Evolutionary conservation across 92 coral and sea anemone genomes (phyloP), one percentile per base, ranked within the genome.

Genomic region (Galaxea fascicularis): DNA sequence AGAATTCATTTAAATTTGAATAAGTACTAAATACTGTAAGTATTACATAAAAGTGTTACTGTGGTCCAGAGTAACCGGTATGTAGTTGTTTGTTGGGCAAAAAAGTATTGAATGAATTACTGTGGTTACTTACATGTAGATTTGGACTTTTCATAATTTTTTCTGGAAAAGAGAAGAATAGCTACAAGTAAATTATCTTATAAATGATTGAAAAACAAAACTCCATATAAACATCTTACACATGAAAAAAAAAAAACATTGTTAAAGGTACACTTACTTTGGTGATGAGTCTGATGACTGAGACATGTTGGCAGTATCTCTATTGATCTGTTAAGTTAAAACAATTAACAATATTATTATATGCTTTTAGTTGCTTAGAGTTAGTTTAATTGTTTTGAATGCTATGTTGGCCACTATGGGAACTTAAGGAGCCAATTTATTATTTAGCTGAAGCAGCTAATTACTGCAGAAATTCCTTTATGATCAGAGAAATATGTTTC

Each of bases 401-500:
- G 77, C 60, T 45, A 72, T 52, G 79, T 74, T 74, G 65, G 65
- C 65, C 46, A 52, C 65, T 56, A 30, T 52, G 65, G 49, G 65
- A 12, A 56, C 65, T 73, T 21, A 74, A 74, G 65, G 79, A 74
- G 65, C 65, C 65, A 53, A 72, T 72, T 72, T 51, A 72, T 72
- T 72, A 74, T 74, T 74, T 74, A 74, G 65, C 65, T 74, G 26
- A 86, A 80, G 75, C 86, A 80, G 68, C 45, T 80, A 58, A 87
- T 66, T 74, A 80, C 14, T 71, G 90, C 90, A 87, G 51, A 87
- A 73, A 87, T 59, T 80, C 74, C 76, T 81, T 80, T 74, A 76
- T 87, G 91, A 57, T 87, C 91, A 80, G 71, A 87, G 78, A 87
- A 87, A 81, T 73, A 81, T 80, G 87, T 87, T 87, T 87, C 91